phyloP scores from a whole-genome alignment of 2,797 vertebrate genomes.

The Jordanella pulchra region DNA sequence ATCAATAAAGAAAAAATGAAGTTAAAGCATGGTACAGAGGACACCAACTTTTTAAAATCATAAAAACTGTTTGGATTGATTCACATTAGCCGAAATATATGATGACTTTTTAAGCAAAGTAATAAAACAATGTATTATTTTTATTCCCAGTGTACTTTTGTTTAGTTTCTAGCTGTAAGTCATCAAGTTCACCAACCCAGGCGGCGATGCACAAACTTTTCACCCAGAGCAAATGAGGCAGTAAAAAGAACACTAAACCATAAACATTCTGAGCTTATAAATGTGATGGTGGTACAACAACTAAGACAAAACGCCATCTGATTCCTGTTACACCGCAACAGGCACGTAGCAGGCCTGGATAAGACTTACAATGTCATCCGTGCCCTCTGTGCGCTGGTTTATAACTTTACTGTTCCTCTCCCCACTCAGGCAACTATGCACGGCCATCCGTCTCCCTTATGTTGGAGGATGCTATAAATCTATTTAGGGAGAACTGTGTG shows the following conservation, averaged over 20 bases:
- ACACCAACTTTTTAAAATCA: conserved; percentile 18
- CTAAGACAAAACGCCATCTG: conserved; percentile 27
- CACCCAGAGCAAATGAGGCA: conserved; percentile 25
- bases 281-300: conserved; percentile 43
- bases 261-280: conserved; percentile 31
- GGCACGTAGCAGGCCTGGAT: conserved; percentile 39
- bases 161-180: conserved; percentile 8
- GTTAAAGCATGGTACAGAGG: conserved; percentile 30
- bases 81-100: conserved; percentile 3
- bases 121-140: conserved; percentile 2
- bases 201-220: not conserved
- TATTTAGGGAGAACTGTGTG: conserved; percentile 37
- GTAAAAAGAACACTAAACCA: conserved; percentile 19
- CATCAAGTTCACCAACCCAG: conserved; percentile 9
- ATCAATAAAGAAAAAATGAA: conserved; percentile 49
- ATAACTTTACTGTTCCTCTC: conserved; percentile 58
- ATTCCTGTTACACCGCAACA: conserved; percentile 33
- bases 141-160: not conserved
- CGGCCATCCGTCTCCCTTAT: conserved; percentile 64
- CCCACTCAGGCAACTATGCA: conserved; percentile 68
- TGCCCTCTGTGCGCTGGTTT: conserved; percentile 46
- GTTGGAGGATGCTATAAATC: conserved; percentile 70
- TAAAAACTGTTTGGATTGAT: conserved; percentile 12
- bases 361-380: conserved; percentile 53
- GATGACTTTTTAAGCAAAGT: not conserved